Evolutionary conservation across 2,113 vertebrate genomes (phyloP).

Genomic region (Bos taurus): DNA sequence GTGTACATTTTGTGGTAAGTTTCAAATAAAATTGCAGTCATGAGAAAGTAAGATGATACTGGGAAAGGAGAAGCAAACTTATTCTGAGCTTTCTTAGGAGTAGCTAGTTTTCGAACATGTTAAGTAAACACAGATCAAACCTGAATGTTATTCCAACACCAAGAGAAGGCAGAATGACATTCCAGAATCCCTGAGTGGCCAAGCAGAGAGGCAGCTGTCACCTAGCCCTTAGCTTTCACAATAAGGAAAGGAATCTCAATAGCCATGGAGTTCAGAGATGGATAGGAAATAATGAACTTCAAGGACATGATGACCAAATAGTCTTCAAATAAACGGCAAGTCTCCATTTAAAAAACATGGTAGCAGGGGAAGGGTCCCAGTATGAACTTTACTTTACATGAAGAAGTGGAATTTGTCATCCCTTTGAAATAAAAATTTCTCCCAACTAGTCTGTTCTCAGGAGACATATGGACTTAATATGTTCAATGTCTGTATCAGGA

Average conservation of each 20-base stretch:
- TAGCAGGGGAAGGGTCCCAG: background rate
- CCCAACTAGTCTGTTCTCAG: background rate
- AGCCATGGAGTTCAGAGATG: background rate
- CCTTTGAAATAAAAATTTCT: slow-evolving; percentile 20
- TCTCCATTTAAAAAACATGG: background rate
- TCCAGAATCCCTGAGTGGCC: background rate
- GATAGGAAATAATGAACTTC: slow-evolving; percentile 9
- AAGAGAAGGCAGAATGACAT: slow-evolving; percentile 26
- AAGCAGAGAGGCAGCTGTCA: background rate
- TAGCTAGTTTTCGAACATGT: slow-evolving; percentile 54
- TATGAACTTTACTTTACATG: background rate
- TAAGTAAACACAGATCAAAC: slow-evolving; percentile 67
- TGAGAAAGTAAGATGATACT: background rate
- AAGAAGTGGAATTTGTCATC: slow-evolving; percentile 10
- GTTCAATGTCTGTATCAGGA: background rate
- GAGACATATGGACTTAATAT: slow-evolving; percentile 9
- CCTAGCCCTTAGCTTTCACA: background rate
- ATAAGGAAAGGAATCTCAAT: background rate
- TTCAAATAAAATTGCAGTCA: slow-evolving; percentile 39
- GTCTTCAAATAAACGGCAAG: background rate
- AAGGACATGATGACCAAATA: background rate
- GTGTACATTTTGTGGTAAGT: slow-evolving; percentile 58
- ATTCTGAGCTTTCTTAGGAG: slow-evolving; percentile 43
- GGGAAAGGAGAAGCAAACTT: slow-evolving; percentile 9
- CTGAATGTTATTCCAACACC: background rate